Base-by-base conservation (phyloP, 2,888 invertebrate genomes). In the Mesoligia furuncula region DNA sequence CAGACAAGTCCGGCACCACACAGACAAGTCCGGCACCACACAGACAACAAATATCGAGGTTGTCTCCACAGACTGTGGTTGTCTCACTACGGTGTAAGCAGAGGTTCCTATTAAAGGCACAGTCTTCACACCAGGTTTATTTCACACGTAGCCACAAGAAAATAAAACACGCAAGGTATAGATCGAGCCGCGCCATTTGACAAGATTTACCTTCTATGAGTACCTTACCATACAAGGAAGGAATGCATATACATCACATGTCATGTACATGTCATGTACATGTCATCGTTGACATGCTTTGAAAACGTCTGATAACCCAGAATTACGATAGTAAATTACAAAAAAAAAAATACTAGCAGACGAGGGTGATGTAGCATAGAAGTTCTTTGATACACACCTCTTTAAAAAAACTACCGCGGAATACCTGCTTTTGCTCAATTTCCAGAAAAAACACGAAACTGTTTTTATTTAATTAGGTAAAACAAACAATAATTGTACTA, bases 31-130 rank as follows among this genome's bases (percentile, higher is more conserved):
- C n/a, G n/a, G n/a, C n/a, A n/a, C n/a, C n/a, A n/a, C n/a, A n/a
- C n/a, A n/a, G n/a, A n/a, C 39, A 39, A 39, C 39, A 0, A 39
- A 27, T 27, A 20, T 8, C 20, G 20, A 31, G 31, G 20, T 51
- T 48, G 36, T n/a, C n/a, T n/a, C n/a, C n/a, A n/a, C n/a, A n/a
- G n/a, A n/a, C n/a, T n/a, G n/a, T n/a, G n/a, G n/a, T n/a, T n/a
- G n/a, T n/a, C n/a, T n/a, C 87, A 64, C 11, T 8, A 11, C 87
- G 80, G 92, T 92, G 90, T 91, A 48, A 89, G 42, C 6, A 11
- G 24, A 20, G 62, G 72, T 74, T 75, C 82, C 90, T 87, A 90
- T 92, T 91, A 91, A 89, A 88, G 89, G 79, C 85, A 65, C 81
- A 87, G 85, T 84, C 79, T 85, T 87, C 83, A 79, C 81, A 72